phyloP scores from a whole-genome alignment of 1,140 invertebrate species.

The Dryas iulia region DNA sequence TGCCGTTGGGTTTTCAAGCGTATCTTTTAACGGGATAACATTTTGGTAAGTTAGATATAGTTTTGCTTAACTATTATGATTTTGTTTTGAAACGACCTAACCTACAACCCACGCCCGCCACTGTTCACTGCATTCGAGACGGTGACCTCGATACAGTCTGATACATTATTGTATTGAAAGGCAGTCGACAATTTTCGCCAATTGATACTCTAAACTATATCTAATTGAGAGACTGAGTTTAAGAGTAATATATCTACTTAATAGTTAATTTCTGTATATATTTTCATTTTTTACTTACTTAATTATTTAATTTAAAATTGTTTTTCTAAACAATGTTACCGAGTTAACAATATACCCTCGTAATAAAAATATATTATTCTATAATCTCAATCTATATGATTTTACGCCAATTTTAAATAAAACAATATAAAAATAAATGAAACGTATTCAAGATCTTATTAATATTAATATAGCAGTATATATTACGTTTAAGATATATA shows the following conservation, averaged over 20 bases:
- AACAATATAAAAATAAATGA: too few relatives aligned
- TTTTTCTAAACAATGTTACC: too few relatives aligned
- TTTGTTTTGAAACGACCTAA: conserved; percentile 64
- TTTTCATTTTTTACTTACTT: background rate
- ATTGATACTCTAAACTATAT: conserved; percentile 5
- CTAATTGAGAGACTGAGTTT: conserved; percentile 1
- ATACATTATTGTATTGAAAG: conserved; percentile 23
- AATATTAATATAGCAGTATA: too few relatives aligned
- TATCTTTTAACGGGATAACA: conserved; percentile 73
- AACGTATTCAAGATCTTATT: too few relatives aligned
- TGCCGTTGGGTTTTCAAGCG: conserved; percentile 69
- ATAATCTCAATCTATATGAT: too few relatives aligned
- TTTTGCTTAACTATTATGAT: conserved; percentile 14
- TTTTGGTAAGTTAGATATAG: conserved; percentile 66
- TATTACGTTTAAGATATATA: too few relatives aligned
- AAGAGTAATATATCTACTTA: background rate
- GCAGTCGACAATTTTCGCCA: conserved; percentile 17
- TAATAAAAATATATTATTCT: too few relatives aligned
- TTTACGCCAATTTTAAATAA: too few relatives aligned
- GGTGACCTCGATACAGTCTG: conserved; percentile 53
- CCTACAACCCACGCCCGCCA: conserved; percentile 48
- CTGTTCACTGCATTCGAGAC: conserved; percentile 32
- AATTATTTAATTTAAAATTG: too few relatives aligned
- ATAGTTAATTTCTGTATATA: background rate
- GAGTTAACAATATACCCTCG: too few relatives aligned